phyloP scores from a whole-genome alignment of 2,113 vertebrate species.

The Chunga burmeisteri region DNA sequence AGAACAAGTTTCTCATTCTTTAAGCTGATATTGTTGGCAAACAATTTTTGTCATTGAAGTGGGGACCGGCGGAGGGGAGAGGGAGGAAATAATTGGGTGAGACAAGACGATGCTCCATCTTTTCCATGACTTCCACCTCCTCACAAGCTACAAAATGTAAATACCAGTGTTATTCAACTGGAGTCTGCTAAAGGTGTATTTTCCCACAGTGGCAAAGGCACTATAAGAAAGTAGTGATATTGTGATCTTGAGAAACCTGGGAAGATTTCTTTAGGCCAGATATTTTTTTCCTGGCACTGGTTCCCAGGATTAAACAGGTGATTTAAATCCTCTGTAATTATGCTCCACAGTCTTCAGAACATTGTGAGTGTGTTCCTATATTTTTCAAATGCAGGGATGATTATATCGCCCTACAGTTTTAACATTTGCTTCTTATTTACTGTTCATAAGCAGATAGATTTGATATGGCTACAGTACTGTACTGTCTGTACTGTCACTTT shows the following conservation, averaged over 20 bases:
- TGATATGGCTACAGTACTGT: not conserved
- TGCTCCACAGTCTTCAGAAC: not conserved
- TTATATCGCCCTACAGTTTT: not conserved
- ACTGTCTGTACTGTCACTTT: not conserved
- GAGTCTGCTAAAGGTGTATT: not conserved
- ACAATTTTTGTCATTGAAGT: not conserved
- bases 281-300: not conserved
- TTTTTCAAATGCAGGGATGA: not conserved
- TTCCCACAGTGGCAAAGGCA: not conserved
- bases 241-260: not conserved
- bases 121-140: not conserved
- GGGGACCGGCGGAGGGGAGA: rapidly evolving
- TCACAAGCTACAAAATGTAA: not conserved
- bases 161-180: not conserved
- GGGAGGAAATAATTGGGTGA: not conserved
- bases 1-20: not conserved
- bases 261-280: not conserved
- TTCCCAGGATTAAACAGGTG: not conserved
- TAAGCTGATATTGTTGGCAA: not conserved
- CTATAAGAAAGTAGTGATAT: not conserved
- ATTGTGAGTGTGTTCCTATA: not conserved
- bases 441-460: not conserved
- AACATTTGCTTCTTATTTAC: not conserved
- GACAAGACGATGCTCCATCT: not conserved
- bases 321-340: not conserved